Base-by-base conservation (phyloP, 2,797 vertebrate species). In the Streptopelia turtur region DNA sequence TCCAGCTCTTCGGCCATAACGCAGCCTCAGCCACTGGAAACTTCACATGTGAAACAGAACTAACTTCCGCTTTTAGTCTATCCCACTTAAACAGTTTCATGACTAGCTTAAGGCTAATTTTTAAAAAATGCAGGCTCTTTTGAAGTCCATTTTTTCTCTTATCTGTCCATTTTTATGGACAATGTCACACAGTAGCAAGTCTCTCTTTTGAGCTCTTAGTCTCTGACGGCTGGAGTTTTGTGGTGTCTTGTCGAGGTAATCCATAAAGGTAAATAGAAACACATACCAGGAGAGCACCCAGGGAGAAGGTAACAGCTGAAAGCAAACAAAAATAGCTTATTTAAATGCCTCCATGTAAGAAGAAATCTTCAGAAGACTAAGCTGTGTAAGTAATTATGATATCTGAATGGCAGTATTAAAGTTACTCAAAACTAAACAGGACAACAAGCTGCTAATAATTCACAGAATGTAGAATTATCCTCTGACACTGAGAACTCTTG, bases 191-290 rank as follows among this genome's bases (percentile, higher is more conserved):
- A 14, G 83, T 41, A 78, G 98, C 97, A 50, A 98, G 97, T 97
- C 98, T 99, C 92, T 98, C 98, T 97, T 97, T 99, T 69, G 96
- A 95, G n/a, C 96, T 96, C 23, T 76, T 96, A 2, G 83, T 45
- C 39, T 98, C 98, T 35, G 94, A 49, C 16, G 69, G 92, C 43
- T 92, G 96, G 66, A 99, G 83, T 94, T 97, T 99, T 65, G 97
- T 98, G 13, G 99, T 99, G 92, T 99, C 99, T 94, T 98, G 98
- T 97, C 98, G 99, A 81, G 99, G 99, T 95, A 99, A 98, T 85
- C 99, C 99, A 21, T 99, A 99, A 49, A 99, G 96, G 96, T 99
- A 99, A 95, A 99, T 99, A 93, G 99, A 99, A 94, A 99, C 49
- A 45, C 99, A 99, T 39, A 99, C 99, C 17, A 99, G 97, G 87